phyloP scores from a whole-genome alignment of 2,888 invertebrate genomes.

The Drosophila pegasa region DNA sequence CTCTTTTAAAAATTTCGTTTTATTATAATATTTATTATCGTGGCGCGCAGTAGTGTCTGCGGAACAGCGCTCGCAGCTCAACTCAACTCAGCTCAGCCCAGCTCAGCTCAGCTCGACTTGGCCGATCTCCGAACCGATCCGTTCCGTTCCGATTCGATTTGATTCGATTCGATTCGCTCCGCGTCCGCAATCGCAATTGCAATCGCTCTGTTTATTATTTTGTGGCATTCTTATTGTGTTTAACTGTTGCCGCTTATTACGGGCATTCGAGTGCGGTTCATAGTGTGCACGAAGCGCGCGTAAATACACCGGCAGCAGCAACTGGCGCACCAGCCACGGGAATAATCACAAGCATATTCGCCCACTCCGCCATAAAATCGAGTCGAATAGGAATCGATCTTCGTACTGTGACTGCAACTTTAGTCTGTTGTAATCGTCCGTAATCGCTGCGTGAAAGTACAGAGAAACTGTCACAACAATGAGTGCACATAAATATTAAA shows the following conservation, averaged over 20 bases:
- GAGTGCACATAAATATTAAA: constrained; percentile 73
- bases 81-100: constrained; percentile 52
- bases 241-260: constrained; percentile 75
- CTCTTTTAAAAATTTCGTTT: constrained; percentile 85
- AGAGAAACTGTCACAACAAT: constrained; percentile 64
- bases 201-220: constrained; percentile 66
- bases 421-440: constrained; percentile 8
- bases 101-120: constrained; percentile 42
- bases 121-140: constrained; percentile 49
- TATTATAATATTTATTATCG: constrained; percentile 85
- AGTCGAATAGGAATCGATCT: constrained; percentile 48
- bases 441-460: constrained; percentile 41
- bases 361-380: constrained; percentile 15
- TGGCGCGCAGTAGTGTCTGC: constrained; percentile 84
- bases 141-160: constrained; percentile 38
- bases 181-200: constrained; percentile 21
- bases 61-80: constrained; percentile 73
- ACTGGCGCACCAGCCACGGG: constrained; percentile 27
- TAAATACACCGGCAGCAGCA: constrained; percentile 34
- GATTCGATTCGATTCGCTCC: constrained; percentile 32
- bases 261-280: constrained; percentile 58
- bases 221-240: constrained; percentile 78
- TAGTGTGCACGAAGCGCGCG: constrained; percentile 52
- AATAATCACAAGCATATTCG: constrained; percentile 32
- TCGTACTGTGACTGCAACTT: constrained; percentile 26